Base-by-base conservation (phyloP, 2,888 invertebrate species). In the Ametastegia equiseti region DNA sequence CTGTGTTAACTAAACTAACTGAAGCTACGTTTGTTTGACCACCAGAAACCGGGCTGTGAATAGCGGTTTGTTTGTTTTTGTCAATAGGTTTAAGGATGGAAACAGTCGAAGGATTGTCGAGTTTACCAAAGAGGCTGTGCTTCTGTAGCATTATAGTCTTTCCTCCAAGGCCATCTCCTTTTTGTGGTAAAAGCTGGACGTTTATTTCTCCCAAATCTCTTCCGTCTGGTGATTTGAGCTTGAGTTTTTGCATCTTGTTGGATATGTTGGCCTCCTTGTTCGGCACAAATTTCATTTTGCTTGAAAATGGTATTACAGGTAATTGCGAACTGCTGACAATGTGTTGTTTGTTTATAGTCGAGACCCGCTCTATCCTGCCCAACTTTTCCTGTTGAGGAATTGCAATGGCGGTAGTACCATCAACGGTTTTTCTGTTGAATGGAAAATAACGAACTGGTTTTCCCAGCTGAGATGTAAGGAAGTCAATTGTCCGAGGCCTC, bases 191-290 rank as follows among this genome's bases (percentile, higher is more conserved):
- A 50, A 88, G 69, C 50, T 86, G 79, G 0, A 90, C 82, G 6
- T 89, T 86, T 9, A 90, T 83, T 78, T 91, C 88, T 11, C 90
- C 91, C 0, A 91, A 81, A 77, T 90, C 89, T 63, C 84, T 86
- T 0, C 91, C 91, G 81, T 89, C 85, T 2, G 84, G 83, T 2
- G 86, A 83, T 77, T 86, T 87, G 23, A 90, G 84, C 81, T 88
- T 89, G 1, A 90, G 78, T 50, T 87, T 90, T 54, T 87, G 86
- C 4, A 88, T 45, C 57, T 83, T 84, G 36, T 82, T 84, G 15
- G 82, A 65, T 13, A 79, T 45, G 0, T 65, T 42, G 3, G 80
- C 65, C n/a, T 85, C 83, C 27, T 80, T 83, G 33, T 75, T 83
- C 39, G 80, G 82, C 13, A 83, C 60, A 5, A 83, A 80, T 81